Base-by-base conservation (phyloP, 2,797 vertebrate species). In the Gadopsis bispinosus region DNA sequence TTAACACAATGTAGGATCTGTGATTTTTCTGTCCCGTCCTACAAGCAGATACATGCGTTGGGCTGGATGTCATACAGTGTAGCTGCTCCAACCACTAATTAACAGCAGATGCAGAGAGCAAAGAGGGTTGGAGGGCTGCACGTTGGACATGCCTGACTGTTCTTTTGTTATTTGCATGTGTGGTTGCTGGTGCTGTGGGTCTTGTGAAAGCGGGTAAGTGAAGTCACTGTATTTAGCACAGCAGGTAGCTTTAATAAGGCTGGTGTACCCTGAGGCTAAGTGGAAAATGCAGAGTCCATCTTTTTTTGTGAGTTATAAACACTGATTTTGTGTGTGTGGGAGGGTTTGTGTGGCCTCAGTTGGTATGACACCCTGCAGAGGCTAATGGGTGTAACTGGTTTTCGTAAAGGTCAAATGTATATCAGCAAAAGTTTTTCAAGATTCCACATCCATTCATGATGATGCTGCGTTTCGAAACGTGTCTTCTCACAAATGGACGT, bases 141-240 rank as follows among this genome's bases (percentile, higher is more conserved):
- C 12, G 3, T n/a, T 14, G 53, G 77, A 75, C 65, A 83, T 64
- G 75, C 45, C 78, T 83, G 45, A 60, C 51, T 84, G 73, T 60
- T 78, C 64, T 80, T 77, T 72, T 81, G 81, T 83, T 68, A 74
- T 86, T 56, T 64, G 62, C 56, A 9, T 69, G 71, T 70, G 71
- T 56, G 74, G 81, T 81, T 68, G 61, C 54, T 8, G 22, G 20
- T 29, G 80, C 81, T 62, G 58, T 35, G 82, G 54, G 80, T 37
- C 62, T 78, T 20, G 73, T 90, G 68, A 88, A 88, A 78, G 51
- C 3, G 54, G 56, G 62, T 59, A 37, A 69, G 75, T 73, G 80
- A 85, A 67, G 81, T 83, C 79, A 75, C 73, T 56, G 84, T 22
- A 17, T 90, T 87, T 86, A 79, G 69, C 89, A 16, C 91, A 91